These are phyloP conservation scores for Shinisaurus crocodilurus DNA, from an alignment of 2,113 vertebrate species.

Conservation along the genomic window DNA sequence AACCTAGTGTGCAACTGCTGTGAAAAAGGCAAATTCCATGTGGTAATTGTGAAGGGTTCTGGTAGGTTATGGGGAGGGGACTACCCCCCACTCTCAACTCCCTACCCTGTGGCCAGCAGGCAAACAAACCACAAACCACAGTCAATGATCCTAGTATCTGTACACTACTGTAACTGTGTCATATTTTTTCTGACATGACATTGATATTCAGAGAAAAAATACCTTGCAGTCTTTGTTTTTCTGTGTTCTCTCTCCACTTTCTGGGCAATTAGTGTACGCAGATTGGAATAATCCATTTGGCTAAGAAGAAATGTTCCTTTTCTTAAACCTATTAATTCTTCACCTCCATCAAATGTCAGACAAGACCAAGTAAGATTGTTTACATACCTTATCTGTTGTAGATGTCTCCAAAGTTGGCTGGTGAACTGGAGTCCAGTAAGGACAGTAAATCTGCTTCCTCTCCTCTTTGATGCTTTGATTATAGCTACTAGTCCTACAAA, in stretches of 20 bases:
- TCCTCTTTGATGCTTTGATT: slow-evolving; percentile 47
- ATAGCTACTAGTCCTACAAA: slow-evolving; percentile 62
- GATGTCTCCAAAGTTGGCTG: slow-evolving; percentile 35
- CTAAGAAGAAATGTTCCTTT: neutral
- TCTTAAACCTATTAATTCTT: neutral
- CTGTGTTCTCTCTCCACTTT: neutral
- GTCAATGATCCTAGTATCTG: too few species aligned
- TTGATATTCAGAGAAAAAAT: neutral
- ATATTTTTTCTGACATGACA: neutral
- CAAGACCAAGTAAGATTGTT: slow-evolving; percentile 1
- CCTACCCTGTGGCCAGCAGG: too few species aligned
- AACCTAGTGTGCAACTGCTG: too few species aligned
- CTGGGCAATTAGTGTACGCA: neutral
- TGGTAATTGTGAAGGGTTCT: too few species aligned
- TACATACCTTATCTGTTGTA: slow-evolving; percentile 61
- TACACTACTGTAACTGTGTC: neutral
- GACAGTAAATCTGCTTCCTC: slow-evolving; percentile 22
- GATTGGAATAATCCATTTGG: too few species aligned
- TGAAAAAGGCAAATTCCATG: too few species aligned
- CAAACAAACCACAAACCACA: too few species aligned
- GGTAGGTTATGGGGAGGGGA: too few species aligned
- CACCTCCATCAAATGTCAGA: neutral
- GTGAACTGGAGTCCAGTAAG: neutral
- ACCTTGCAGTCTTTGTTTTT: neutral
- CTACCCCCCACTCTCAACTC: too few species aligned